Conservation (phyloP, 2,888 invertebrate genomes). For the Uloborus plumipes region DNA sequence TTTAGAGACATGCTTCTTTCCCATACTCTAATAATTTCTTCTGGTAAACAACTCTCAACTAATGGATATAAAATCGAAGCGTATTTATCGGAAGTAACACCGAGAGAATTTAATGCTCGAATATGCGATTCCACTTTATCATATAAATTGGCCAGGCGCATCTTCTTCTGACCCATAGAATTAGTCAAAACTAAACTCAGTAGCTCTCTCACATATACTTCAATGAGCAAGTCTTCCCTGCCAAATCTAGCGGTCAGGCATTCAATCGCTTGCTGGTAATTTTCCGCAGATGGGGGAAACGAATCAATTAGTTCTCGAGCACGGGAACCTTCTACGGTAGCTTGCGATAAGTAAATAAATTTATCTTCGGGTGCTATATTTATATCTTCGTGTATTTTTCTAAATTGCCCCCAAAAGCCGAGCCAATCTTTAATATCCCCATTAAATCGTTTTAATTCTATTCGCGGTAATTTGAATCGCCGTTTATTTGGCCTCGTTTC, state of each 20-base stretch:
- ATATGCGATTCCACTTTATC: not conserved
- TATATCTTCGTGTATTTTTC: constrained; percentile 67
- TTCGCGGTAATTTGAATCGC: constrained; percentile 61
- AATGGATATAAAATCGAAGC: not conserved
- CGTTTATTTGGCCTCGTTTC: not conserved
- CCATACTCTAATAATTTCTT: not conserved
- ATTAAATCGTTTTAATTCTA: constrained; percentile 67
- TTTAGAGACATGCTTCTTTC: not conserved
- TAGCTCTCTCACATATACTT: constrained; percentile 68
- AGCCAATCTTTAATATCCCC: constrained; percentile 60
- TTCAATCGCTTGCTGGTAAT: constrained; percentile 67
- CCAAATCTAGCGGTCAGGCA: constrained; percentile 55
- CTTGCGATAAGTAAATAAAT: constrained; percentile 67
- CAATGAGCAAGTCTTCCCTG: constrained; percentile 67
- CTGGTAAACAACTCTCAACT: not conserved
- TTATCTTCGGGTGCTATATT: constrained; percentile 22
- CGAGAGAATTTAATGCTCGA: not conserved
- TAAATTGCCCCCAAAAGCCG: constrained; percentile 67
- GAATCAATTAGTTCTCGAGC: constrained; percentile 66
- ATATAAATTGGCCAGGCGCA: not conserved
- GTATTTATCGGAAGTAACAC: not conserved
- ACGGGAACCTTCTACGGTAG: constrained; percentile 63
- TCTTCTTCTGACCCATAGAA: not conserved
- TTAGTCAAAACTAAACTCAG: constrained; percentile 66
- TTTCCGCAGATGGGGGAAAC: constrained; percentile 61